These are phyloP conservation scores for Andrena haemorrhoa DNA, from an alignment of 2,888 invertebrate genomes.

Conservation along the genomic window DNA sequence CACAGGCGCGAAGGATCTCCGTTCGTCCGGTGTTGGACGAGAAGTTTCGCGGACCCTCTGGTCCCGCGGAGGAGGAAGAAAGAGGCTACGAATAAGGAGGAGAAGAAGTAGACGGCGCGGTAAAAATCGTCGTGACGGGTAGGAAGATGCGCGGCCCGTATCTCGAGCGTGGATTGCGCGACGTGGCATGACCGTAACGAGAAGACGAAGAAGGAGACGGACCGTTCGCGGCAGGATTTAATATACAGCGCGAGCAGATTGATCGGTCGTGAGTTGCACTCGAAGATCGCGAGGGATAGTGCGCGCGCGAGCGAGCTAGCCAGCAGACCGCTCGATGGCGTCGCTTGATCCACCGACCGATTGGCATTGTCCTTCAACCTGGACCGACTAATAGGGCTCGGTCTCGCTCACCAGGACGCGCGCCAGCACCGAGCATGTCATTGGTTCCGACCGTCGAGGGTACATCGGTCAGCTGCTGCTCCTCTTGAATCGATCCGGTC, in stretches of 20 bases:
- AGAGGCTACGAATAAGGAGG: background rate
- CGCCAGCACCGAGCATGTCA: too few relatives aligned
- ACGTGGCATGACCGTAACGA: constrained; percentile 43
- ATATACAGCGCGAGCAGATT: constrained; percentile 7
- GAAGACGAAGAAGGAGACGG: constrained; percentile 21
- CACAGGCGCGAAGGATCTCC: background rate
- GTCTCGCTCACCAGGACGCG: background rate
- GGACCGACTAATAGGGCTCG: constrained; percentile 1
- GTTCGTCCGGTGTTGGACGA: too few relatives aligned
- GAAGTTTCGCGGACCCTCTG: background rate
- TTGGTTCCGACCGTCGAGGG: too few relatives aligned
- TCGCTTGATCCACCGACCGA: background rate
- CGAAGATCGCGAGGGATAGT: constrained; percentile 1
- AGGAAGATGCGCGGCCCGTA: background rate
- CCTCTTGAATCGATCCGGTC: too few relatives aligned
- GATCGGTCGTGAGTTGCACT: background rate
- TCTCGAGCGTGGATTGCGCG: constrained; percentile 1
- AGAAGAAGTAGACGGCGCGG: background rate
- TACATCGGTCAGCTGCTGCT: too few relatives aligned
- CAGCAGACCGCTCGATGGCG: constrained; percentile 37
- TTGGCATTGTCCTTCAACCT: background rate
- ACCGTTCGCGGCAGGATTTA: background rate
- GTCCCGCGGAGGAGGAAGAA: background rate
- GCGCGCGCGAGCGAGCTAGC: background rate
- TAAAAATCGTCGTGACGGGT: background rate